A percentile compares a stretch with the other conserved stretches of the same genome.
Evolutionary conservation across 2,888 invertebrate species (phyloP).

Genomic region (Mycalesis mineus): DNA sequence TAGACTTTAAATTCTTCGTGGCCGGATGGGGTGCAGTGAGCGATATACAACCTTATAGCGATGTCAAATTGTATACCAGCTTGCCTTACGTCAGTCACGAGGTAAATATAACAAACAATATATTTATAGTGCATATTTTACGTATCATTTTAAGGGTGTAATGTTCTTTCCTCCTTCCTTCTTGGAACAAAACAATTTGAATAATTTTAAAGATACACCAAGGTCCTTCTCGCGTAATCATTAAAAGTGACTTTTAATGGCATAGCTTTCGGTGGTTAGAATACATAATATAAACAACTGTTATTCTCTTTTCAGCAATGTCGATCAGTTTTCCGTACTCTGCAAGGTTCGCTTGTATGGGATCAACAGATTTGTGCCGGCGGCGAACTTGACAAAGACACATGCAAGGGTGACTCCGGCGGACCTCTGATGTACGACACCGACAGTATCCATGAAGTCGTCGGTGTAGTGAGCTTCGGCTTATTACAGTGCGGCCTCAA

Average conservation of each 20-base stretch:
- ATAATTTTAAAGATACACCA: no score
- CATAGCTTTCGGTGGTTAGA: background rate
- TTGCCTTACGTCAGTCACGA: slow-evolving; percentile 35
- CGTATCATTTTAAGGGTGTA: no score
- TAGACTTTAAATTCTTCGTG: slow-evolving; percentile 37
- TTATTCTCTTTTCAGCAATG: slow-evolving; percentile 26
- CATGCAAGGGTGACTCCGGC: slow-evolving; percentile 81
- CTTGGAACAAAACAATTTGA: no score
- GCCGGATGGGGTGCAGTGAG: slow-evolving; percentile 77
- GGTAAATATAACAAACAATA: no score
- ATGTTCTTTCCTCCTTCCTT: no score
- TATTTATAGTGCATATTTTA: no score
- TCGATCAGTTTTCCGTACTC: slow-evolving; percentile 6
- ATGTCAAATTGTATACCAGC: slow-evolving; percentile 44
- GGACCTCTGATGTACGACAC: slow-evolving; percentile 77
- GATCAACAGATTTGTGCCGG: slow-evolving; percentile 76
- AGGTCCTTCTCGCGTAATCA: no score
- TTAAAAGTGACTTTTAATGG: no score
- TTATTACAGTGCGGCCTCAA: slow-evolving; percentile 74
- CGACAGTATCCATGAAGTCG: slow-evolving; percentile 38
- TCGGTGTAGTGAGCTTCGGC: slow-evolving; percentile 81
- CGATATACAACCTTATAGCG: slow-evolving; percentile 37
- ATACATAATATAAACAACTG: background rate
- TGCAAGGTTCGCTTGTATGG: slow-evolving; percentile 31
- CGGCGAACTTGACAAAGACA: slow-evolving; percentile 73